Percentiles rank a stretch among this genome's conserved stretches.
Conservation (phyloP, 1,140 invertebrate genomes). For the Drosophila melanica region DNA sequence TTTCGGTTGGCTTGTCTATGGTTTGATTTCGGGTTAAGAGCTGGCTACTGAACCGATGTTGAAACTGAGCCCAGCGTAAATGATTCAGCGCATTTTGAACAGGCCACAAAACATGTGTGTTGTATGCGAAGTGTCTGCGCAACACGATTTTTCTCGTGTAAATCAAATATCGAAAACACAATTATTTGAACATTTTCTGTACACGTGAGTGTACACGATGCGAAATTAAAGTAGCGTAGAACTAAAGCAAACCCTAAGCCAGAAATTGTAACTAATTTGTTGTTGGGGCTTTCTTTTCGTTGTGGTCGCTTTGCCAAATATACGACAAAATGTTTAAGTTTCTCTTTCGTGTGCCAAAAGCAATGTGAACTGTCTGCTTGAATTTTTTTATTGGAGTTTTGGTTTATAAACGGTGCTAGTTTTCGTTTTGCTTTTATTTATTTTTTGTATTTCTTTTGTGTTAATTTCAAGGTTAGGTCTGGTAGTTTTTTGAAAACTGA, state of each 20-base stretch:
- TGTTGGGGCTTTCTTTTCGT: slow-evolving; percentile 67
- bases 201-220: slow-evolving; percentile 21
- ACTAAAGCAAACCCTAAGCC: slow-evolving; percentile 73
- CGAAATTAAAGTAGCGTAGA: slow-evolving; percentile 77
- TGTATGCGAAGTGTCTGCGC: neutral
- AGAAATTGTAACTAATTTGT: slow-evolving; percentile 77
- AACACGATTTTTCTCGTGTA: slow-evolving; percentile 12
- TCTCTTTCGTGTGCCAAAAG: slow-evolving; percentile 73
- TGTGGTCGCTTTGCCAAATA: slow-evolving; percentile 46
- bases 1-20: slow-evolving; percentile 53
- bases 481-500: neutral
- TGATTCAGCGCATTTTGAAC: slow-evolving; percentile 21
- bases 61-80: slow-evolving; percentile 1
- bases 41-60: slow-evolving; percentile 11
- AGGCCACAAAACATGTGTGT: slow-evolving; percentile 14
- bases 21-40: slow-evolving; percentile 51
- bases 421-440: slow-evolving; percentile 25
- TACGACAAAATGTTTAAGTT: slow-evolving; percentile 56
- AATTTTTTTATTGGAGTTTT: slow-evolving; percentile 22
- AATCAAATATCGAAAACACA: slow-evolving; percentile 47
- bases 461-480: slow-evolving; percentile 52
- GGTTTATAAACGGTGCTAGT: slow-evolving; percentile 31
- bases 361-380: slow-evolving; percentile 48
- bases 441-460: neutral
- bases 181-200: slow-evolving; percentile 68